phyloP scores from a whole-genome alignment of 2,888 invertebrate species.

The Frankliniella fusca region DNA sequence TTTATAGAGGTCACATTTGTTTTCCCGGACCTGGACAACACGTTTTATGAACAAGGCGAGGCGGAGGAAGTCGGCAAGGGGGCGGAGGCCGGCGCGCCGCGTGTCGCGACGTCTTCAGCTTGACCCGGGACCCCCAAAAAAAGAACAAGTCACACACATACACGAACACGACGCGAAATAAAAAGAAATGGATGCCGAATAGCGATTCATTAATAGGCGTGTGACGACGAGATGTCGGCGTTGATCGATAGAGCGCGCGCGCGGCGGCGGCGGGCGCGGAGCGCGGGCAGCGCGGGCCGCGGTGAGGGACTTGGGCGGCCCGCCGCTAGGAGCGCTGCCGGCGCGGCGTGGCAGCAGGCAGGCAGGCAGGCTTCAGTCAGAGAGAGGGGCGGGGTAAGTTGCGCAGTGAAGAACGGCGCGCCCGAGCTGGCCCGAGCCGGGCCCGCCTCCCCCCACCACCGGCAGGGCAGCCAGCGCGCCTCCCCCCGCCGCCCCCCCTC shows the following conservation, averaged over 20 bases:
- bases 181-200: background rate
- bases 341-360: background rate
- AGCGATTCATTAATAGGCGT: slow-evolving; percentile 4
- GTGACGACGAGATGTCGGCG: background rate
- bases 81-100: background rate
- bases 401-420: slow-evolving; percentile 25
- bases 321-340: slow-evolving; percentile 5
- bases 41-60: slow-evolving; percentile 8
- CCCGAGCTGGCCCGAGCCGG: background rate
- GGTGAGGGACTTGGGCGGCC: background rate
- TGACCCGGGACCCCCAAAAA: background rate
- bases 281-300: background rate
- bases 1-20: slow-evolving; percentile 25
- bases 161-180: background rate
- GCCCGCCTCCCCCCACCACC: background rate
- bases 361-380: slow-evolving; percentile 23
- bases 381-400: slow-evolving; percentile 2
- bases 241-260: background rate
- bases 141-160: background rate
- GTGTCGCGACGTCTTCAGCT: background rate
- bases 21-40: slow-evolving; percentile 24
- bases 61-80: background rate
- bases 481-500: background rate
- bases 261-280: background rate
- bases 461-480: background rate